These are phyloP conservation scores for Lapara coniferarum DNA, from an alignment of 2,888 invertebrate species.

Conservation along the genomic window DNA sequence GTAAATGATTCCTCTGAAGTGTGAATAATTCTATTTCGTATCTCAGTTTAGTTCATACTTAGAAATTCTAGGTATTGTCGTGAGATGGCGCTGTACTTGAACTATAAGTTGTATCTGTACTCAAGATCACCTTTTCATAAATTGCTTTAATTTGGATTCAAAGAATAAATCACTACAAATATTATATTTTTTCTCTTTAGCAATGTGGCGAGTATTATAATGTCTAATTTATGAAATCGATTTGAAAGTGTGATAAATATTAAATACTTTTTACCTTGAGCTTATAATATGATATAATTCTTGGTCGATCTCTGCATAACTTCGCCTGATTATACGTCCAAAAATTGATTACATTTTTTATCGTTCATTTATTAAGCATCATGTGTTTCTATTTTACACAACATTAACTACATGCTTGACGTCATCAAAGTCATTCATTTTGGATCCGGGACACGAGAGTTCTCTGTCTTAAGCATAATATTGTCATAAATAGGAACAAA, in stretches of 20 bases:
- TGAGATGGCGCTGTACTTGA: constrained; percentile 6
- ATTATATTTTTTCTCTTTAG: no score
- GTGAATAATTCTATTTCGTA: background rate
- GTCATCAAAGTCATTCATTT: constrained; percentile 11
- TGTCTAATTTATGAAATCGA: no score
- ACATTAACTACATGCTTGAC: background rate
- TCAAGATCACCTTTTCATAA: no score
- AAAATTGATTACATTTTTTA: constrained; percentile 6
- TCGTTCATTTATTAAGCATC: constrained; percentile 3
- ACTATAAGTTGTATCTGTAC: no score
- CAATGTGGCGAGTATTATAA: no score
- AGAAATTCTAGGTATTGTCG: background rate
- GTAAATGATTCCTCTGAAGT: background rate
- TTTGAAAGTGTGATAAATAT: no score
- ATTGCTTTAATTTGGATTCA: no score
- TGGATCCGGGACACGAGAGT: background rate
- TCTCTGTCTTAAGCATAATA: no score
- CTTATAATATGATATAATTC: background rate
- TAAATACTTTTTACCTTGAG: no score
- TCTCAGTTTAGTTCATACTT: background rate
- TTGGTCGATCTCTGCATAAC: background rate
- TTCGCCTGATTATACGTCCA: background rate
- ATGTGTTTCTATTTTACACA: constrained; percentile 4
- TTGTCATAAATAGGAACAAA: no score
- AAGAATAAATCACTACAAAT: no score